Evolutionary conservation across 1,140 invertebrate genomes (phyloP), one percentile per base, ranked within the genome.

Genomic region (Teleogryllus occipitalis): DNA sequence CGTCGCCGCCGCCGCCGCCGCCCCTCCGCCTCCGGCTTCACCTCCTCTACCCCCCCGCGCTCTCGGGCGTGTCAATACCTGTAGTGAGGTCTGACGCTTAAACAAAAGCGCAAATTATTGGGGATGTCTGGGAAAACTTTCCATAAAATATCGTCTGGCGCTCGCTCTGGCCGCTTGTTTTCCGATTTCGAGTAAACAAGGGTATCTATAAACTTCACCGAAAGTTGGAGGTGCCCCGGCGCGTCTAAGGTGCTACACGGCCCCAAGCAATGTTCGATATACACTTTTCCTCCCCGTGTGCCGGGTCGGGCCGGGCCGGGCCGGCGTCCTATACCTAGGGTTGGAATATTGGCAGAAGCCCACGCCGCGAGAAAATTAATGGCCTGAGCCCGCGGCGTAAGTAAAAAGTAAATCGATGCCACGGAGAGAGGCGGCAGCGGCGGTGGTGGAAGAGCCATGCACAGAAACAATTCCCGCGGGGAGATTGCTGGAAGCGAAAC

Each of bases 361-460:
- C 54, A 18, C 10, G 10, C 18, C 54, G 54, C 10, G 54, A 7
- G 2, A 7, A 65, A 65, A 65, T 65, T 65, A 65, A 65, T 65
- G 54, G 54, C 54, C 10, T 14, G 54, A 1, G 54, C 54, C 18
- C 18, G 54, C 10, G 54, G 54, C 2, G 10, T 65, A 65, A 65
- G 54, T 65, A 65, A 65, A 65, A 65, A 65, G 54, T 65, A 65
- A 65, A 65, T 65, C 54, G 54, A 54, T 65, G 54, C 54, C 54
- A 18, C 0, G 7, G 54, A 18, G 10, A 65, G 54, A 65, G 18
- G 54, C 10, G 54, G 54, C 10, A 18, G 54, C 0, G 54, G 27
- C 5, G 27, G 27, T 39, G 27, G 27, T 39, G 27, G 27, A 39
- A 39, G 27, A 39, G 27, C 27, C 27, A 39, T 39, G 27, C 27